Percentiles rank a stretch among this genome's conserved stretches.
These are phyloP conservation scores for Isurus oxyrinchus DNA, from an alignment of 2,113 vertebrate species.

Conservation along the genomic window DNA sequence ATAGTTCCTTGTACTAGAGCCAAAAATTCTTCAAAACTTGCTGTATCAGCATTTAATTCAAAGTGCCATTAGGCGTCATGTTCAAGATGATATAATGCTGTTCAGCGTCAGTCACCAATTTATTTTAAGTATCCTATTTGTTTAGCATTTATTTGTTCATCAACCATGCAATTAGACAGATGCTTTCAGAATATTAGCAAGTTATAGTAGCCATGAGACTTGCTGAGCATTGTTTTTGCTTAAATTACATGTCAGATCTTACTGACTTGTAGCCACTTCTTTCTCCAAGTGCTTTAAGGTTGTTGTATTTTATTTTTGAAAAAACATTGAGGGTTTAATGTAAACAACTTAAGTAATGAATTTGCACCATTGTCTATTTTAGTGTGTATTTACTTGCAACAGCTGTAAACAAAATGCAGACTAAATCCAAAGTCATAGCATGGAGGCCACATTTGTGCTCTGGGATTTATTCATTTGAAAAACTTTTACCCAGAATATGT, in stretches of 20 bases:
- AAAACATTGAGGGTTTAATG: neutral
- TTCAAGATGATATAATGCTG: neutral
- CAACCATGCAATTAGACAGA: neutral
- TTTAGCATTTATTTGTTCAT: neutral
- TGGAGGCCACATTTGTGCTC: neutral
- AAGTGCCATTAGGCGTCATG: neutral
- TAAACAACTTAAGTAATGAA: neutral
- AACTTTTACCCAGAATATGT: neutral
- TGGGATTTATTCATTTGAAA: neutral
- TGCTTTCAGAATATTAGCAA: neutral
- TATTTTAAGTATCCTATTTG: neutral
- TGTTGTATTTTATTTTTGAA: neutral
- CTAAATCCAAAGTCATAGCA: neutral
- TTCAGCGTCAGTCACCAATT: neutral
- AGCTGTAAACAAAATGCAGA: neutral
- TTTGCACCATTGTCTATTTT: neutral
- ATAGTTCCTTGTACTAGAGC: neutral
- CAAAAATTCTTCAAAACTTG: neutral
- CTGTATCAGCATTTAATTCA: neutral
- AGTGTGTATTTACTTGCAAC: neutral
- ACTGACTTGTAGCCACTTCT: neutral
- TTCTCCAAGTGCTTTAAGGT: neutral
- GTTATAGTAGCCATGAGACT: neutral
- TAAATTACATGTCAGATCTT: neutral
- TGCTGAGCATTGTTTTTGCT: neutral